Percentiles rank a stretch among this genome's conserved stretches.
Evolutionary conservation across 2,113 vertebrate species (phyloP).

Genomic region (Mastomys coucha): DNA sequence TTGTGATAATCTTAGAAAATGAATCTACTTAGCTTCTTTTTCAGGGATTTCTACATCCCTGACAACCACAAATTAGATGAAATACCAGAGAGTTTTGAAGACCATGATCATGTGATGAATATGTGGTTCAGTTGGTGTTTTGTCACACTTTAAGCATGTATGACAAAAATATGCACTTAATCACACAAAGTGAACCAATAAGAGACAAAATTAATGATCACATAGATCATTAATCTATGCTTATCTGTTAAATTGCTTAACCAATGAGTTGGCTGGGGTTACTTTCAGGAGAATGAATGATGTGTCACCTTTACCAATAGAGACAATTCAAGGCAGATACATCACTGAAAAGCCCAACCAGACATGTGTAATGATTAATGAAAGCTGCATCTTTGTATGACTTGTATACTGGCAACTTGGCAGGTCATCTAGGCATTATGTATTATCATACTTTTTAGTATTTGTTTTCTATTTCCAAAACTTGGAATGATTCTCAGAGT

Average conservation of each 20-base stretch:
- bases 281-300: background rate
- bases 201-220: background rate
- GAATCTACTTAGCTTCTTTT: background rate
- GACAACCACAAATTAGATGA: background rate
- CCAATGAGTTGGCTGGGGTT: background rate
- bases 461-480: too few relatives aligned
- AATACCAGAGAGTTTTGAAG: background rate
- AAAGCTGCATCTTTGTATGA: too few relatives aligned
- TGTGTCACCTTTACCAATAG: background rate
- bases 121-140: too few relatives aligned
- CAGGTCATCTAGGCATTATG: too few relatives aligned
- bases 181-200: background rate
- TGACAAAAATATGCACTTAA: background rate
- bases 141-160: too few relatives aligned
- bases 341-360: too few relatives aligned
- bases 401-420: too few relatives aligned
- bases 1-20: background rate
- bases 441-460: too few relatives aligned
- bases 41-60: background rate
- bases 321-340: background rate
- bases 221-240: too few relatives aligned
- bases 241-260: background rate
- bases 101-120: too few relatives aligned
- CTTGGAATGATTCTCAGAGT: too few relatives aligned
- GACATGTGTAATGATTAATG: too few relatives aligned